These are phyloP conservation scores for Linyphia triangularis DNA, from an alignment of 2,888 invertebrate species.

Conservation along the genomic window DNA sequence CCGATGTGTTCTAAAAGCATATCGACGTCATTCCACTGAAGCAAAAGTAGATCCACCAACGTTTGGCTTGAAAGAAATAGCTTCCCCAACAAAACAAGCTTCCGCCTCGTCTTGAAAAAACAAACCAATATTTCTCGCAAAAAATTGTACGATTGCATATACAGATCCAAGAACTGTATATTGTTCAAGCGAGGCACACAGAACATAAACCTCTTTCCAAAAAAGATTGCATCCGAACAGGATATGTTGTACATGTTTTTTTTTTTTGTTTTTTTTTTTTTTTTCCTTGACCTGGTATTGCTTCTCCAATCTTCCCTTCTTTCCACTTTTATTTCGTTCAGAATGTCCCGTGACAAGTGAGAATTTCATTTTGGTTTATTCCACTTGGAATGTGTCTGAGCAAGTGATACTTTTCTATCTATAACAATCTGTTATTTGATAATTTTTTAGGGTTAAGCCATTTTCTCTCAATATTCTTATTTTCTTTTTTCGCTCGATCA, in stretches of 20 bases:
- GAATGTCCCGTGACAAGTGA: too few relatives aligned
- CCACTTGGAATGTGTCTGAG: background rate
- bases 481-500: too few relatives aligned
- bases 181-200: conserved; percentile 32
- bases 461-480: too few relatives aligned
- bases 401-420: too few relatives aligned
- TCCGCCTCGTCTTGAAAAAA: conserved; percentile 41
- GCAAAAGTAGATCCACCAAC: conserved; percentile 13
- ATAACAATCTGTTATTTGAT: too few relatives aligned
- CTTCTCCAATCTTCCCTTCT: conserved; percentile 18
- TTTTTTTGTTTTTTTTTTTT: conserved; percentile 14
- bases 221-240: conserved; percentile 43
- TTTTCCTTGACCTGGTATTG: conserved; percentile 6
- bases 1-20: conserved; percentile 6
- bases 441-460: too few relatives aligned
- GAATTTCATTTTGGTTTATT: background rate
- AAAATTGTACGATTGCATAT: conserved; percentile 37
- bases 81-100: conserved; percentile 20
- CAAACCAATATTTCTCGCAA: conserved; percentile 45
- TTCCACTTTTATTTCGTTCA: too few relatives aligned
- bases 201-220: conserved; percentile 34
- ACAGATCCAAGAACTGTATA: conserved; percentile 44
- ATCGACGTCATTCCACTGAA: conserved; percentile 28
- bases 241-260: conserved; percentile 3
- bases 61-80: conserved; percentile 25